phyloP scores from a whole-genome alignment of 2,113 vertebrate species.

The Cnemophilus loriae region DNA sequence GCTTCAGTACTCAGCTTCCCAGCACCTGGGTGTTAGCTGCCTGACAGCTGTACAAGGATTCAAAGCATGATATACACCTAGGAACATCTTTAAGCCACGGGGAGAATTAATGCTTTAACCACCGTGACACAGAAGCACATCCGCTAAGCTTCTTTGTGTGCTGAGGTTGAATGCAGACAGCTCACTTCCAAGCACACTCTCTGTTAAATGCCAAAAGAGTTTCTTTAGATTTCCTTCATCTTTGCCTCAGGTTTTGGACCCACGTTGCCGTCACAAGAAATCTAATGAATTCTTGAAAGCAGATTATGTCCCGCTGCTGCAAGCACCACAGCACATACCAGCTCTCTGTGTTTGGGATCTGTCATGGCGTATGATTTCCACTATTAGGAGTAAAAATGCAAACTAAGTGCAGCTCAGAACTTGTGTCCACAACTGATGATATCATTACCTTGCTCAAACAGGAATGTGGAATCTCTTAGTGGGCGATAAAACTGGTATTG shows the following conservation, averaged over 20 bases:
- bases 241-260: neutral
- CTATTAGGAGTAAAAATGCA: neutral
- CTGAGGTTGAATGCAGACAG: neutral
- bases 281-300: neutral
- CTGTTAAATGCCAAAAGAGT: neutral
- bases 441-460: neutral
- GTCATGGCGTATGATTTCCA: neutral
- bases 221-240: neutral
- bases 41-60: neutral
- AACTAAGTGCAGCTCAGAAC: neutral
- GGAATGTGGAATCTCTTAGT: neutral
- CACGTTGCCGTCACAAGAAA: neutral
- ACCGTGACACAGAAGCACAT: neutral
- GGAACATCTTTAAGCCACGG: neutral
- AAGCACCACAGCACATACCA: neutral
- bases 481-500: neutral
- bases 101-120: neutral
- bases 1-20: neutral
- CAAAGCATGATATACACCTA: neutral
- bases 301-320: neutral
- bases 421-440: neutral
- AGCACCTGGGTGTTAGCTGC: neutral
- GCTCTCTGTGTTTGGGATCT: neutral
- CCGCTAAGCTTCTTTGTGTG: neutral
- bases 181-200: neutral